These are phyloP conservation scores for Tolmerus cingulatus DNA, from an alignment of 2,888 invertebrate genomes.

Conservation along the genomic window DNA sequence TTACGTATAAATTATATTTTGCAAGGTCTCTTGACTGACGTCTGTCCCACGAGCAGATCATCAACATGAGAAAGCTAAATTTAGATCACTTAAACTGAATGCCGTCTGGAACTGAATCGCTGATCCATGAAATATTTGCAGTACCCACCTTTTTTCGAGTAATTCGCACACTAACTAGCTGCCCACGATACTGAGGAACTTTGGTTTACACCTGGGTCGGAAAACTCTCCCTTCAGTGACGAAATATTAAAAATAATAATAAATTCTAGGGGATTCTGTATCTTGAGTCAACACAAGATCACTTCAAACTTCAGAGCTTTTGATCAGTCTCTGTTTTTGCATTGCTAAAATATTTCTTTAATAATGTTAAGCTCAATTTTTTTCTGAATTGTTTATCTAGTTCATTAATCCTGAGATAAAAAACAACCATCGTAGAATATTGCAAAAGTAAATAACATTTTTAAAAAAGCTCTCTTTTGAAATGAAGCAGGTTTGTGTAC, in stretches of 20 bases:
- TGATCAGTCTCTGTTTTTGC: too few relatives aligned
- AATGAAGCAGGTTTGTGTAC: too few relatives aligned
- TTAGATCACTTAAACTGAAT: background rate
- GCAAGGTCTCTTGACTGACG: conserved; percentile 19
- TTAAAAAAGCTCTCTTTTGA: too few relatives aligned
- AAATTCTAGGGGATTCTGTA: background rate
- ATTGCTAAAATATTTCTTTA: too few relatives aligned
- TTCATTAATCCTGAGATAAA: too few relatives aligned
- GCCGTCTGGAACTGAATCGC: background rate
- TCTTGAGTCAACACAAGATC: background rate
- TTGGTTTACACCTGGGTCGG: background rate
- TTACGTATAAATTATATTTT: conserved; percentile 4
- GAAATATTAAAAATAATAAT: background rate
- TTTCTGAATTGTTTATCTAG: too few relatives aligned
- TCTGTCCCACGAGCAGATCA: background rate
- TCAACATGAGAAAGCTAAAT: background rate
- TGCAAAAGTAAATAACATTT: too few relatives aligned
- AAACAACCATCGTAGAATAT: too few relatives aligned
- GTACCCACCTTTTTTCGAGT: background rate
- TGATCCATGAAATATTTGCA: background rate
- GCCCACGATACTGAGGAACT: background rate
- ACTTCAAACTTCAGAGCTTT: background rate
- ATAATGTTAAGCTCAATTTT: too few relatives aligned
- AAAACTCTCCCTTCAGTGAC: background rate
- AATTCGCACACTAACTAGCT: background rate